These are phyloP conservation scores for Agrochola lychnidis DNA, from an alignment of 2,888 invertebrate species.

Conservation along the genomic window DNA sequence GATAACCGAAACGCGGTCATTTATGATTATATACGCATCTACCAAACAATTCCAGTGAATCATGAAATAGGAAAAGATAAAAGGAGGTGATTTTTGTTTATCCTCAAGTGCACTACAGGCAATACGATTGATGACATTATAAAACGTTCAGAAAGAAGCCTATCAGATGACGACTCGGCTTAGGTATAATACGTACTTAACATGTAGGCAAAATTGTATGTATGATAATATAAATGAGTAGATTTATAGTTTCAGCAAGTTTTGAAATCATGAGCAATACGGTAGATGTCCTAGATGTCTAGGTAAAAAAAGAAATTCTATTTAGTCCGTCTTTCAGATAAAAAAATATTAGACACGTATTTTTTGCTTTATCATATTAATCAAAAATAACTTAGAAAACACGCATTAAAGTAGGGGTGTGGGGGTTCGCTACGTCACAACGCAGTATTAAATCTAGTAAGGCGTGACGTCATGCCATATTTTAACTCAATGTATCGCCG, in stretches of 20 bases:
- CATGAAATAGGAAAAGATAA: slow-evolving; percentile 34
- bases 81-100: slow-evolving; percentile 11
- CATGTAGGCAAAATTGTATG: neutral
- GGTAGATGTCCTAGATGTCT: too few relatives aligned
- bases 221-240: neutral
- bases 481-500: too few relatives aligned
- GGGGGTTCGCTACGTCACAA: too few relatives aligned
- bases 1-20: slow-evolving; percentile 54
- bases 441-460: too few relatives aligned
- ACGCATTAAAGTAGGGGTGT: too few relatives aligned
- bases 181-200: slow-evolving; percentile 1
- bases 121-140: slow-evolving; percentile 13
- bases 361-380: too few relatives aligned
- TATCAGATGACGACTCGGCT: slow-evolving; percentile 13
- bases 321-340: too few relatives aligned
- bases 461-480: too few relatives aligned
- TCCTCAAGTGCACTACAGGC: neutral
- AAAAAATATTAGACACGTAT: too few relatives aligned
- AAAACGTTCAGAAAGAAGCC: slow-evolving; percentile 4
- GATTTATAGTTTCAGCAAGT: neutral
- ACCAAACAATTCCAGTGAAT: slow-evolving; percentile 30
- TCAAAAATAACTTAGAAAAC: too few relatives aligned
- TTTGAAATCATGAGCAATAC: slow-evolving; percentile 4
- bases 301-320: too few relatives aligned
- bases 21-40: slow-evolving; percentile 31